Conservation (phyloP, 2,113 vertebrate genomes). For the Eulacestoma nigropectus region DNA sequence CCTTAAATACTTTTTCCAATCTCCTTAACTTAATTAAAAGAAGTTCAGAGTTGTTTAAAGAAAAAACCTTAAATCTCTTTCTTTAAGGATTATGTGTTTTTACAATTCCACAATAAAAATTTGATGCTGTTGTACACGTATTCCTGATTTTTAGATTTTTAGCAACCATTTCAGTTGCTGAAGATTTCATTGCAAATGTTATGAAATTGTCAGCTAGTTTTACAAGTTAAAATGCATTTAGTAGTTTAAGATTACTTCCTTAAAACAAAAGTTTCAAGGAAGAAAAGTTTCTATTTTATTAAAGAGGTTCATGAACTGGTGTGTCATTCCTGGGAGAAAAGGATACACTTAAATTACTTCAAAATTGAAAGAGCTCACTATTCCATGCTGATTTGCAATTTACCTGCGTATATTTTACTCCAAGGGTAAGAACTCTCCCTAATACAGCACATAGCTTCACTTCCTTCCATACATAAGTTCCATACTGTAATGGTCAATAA, state of each 20-base stretch:
- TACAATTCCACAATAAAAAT: background rate
- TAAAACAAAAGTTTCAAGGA: background rate
- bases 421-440: background rate
- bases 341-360: background rate
- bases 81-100: background rate
- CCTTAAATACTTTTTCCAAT: background rate
- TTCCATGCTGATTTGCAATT: background rate
- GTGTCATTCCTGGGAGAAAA: background rate
- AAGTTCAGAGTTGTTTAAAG: background rate
- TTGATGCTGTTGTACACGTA: background rate
- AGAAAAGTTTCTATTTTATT: background rate
- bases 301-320: background rate
- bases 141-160: background rate
- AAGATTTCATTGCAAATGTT: background rate
- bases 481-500: background rate
- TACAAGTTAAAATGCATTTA: background rate
- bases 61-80: background rate
- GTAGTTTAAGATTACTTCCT: background rate
- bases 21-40: background rate
- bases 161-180: background rate
- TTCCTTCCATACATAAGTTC: background rate
- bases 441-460: background rate
- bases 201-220: background rate
- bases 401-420: background rate
- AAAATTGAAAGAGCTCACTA: background rate